Conservation (phyloP, 2,888 invertebrate genomes). For the Brachynemurus nebulosus region DNA sequence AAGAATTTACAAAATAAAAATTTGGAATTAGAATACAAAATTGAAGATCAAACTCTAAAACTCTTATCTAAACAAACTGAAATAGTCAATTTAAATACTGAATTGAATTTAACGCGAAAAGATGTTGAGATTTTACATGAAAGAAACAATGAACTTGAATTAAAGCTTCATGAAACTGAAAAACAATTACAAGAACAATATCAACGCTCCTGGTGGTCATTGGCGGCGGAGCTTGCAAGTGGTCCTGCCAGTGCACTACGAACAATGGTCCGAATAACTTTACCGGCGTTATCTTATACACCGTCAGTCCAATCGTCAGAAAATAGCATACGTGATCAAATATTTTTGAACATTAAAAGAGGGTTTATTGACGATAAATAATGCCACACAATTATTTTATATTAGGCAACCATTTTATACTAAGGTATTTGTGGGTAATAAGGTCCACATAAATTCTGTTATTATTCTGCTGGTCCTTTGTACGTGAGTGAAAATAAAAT, state of each 20-base stretch:
- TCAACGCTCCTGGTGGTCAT: constrained; percentile 8
- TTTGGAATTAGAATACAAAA: not conserved
- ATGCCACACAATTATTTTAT: no score
- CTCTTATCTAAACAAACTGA: not conserved
- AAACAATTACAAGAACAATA: not conserved
- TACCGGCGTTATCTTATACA: constrained; percentile 7
- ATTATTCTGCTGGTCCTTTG: no score
- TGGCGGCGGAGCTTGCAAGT: constrained; percentile 2
- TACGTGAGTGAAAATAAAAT: no score
- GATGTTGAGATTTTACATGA: not conserved
- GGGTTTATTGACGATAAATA: not conserved
- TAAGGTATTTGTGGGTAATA: no score
- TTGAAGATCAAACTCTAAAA: not conserved
- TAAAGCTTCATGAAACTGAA: not conserved
- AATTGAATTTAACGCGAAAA: not conserved
- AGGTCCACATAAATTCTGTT: no score
- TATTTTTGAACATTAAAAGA: not conserved
- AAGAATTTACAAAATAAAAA: not conserved
- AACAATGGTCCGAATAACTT: not conserved
- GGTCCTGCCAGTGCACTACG: not conserved
- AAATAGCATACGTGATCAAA: not conserved
- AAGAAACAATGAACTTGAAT: not conserved
- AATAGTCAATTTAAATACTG: not conserved
- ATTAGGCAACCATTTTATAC: no score
- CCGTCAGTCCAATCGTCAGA: not conserved